Evolutionary conservation across 2,888 invertebrate species (phyloP), one percentile per base, ranked within the genome.

Genomic region (Cephus pygmeus): DNA sequence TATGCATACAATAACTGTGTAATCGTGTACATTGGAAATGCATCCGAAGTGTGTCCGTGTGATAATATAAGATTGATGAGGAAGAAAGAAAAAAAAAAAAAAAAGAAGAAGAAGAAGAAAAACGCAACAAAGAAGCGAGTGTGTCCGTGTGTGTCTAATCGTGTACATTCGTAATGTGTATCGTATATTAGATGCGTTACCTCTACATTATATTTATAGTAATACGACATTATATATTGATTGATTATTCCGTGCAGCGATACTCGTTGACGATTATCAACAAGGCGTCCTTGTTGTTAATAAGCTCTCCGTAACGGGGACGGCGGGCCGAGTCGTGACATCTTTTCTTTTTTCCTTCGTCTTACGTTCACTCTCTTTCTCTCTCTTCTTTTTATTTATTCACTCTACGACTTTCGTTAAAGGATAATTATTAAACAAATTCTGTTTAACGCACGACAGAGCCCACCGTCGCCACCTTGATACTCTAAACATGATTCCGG

Each of bases 191-290:
- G 69, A 31, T 69, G 31, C 12, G 30, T 69, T 30, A 69, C 69
- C 30, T 30, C 69, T 69, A 69, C 6, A 69, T 69, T 69, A 69
- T 69, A 69, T 69, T 31, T 34, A 73, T 35, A 75, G 75, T 78
- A 81, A 83, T 83, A 82, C 79, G 81, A 82, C 79, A 76, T 79
- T 80, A 81, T 81, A 85, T 82, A 86, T 81, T 82, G 81, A 86
- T 84, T 81, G 83, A 83, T 87, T 85, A 86, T 82, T 84, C 81
- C 80, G 79, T 82, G 80, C 80, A 81, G 74, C 76, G 75, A 81
- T 75, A 76, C 84, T 83, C 79, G 78, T 83, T 81, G 82, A 80
- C 81, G 81, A 83, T 75, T 79, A 82, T 79, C 78, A 75, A 79
- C 81, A 82, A 81, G 75, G 77, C 74, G 81, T 76, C 76, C 75